Conservation (phyloP, 1,140 invertebrate genomes). For the Drosophila melanica region DNA sequence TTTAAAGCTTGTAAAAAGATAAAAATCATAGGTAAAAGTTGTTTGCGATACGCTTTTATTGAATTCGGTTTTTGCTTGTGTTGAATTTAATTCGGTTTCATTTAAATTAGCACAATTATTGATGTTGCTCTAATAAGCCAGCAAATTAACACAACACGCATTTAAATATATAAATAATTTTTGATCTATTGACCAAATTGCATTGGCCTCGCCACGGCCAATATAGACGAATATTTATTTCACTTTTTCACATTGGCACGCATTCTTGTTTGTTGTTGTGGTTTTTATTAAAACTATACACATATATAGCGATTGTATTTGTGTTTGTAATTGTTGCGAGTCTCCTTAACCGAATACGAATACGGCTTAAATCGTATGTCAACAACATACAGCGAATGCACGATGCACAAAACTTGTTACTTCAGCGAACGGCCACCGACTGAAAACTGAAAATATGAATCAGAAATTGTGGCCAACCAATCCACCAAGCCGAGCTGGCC, state of each 20-base stretch:
- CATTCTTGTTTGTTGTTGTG: conserved; percentile 27
- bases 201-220: conserved; percentile 28
- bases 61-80: conserved; percentile 6
- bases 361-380: conserved; percentile 16
- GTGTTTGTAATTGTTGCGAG: conserved; percentile 39
- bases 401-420: conserved; percentile 63
- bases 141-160: conserved; percentile 34
- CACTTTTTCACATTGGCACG: conserved; percentile 59
- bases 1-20: conserved; percentile 50
- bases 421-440: conserved; percentile 57
- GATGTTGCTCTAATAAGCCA: conserved; percentile 13
- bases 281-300: conserved; percentile 19
- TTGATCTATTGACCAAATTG: conserved; percentile 18
- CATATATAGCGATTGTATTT: conserved; percentile 11
- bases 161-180: conserved; percentile 14
- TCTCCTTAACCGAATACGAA: conserved; percentile 35
- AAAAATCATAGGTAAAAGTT: conserved; percentile 75
- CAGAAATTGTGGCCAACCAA: conserved; percentile 42
- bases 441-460: conserved; percentile 56
- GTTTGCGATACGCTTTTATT: conserved; percentile 68
- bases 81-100: conserved; percentile 42
- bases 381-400: conserved; percentile 22
- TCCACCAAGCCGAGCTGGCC: conserved; percentile 25
- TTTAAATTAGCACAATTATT: conserved; percentile 60
- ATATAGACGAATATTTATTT: conserved; percentile 27